A percentile compares a stretch with the other conserved stretches of the same genome.
Conservation (phyloP, 2,113 vertebrate genomes). For the Indri indri region DNA sequence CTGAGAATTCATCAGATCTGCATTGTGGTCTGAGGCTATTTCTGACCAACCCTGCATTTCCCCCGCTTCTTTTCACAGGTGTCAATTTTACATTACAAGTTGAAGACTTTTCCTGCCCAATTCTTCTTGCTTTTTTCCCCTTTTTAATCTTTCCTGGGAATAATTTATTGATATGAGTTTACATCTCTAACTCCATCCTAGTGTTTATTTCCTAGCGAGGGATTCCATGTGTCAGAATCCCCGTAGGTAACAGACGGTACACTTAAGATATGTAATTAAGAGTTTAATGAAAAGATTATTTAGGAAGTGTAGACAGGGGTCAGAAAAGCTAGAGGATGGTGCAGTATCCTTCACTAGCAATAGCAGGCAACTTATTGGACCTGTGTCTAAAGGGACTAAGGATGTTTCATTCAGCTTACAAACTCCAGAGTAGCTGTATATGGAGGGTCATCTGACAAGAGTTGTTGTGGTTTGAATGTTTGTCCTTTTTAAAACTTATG, state of each 20-base stretch:
- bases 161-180: background rate
- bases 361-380: background rate
- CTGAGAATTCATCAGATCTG: background rate
- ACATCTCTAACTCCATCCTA: background rate
- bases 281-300: background rate
- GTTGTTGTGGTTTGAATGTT: background rate
- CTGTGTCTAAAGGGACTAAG: background rate
- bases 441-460: background rate
- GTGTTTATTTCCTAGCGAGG: background rate
- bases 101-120: background rate
- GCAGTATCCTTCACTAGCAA: background rate
- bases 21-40: background rate
- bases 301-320: background rate
- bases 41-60: accelerated
- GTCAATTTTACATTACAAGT: background rate
- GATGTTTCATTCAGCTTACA: background rate
- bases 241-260: background rate
- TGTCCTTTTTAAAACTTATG: background rate
- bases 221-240: background rate
- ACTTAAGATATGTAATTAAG: background rate
- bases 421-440: background rate
- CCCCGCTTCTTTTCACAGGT: background rate
- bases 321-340: background rate
- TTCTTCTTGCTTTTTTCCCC: background rate
- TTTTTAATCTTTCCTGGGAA: background rate